Evolutionary conservation across 2,113 vertebrate genomes (phyloP), one percentile per base, ranked within the genome.

Genomic region (Plectropomus leopardus): DNA sequence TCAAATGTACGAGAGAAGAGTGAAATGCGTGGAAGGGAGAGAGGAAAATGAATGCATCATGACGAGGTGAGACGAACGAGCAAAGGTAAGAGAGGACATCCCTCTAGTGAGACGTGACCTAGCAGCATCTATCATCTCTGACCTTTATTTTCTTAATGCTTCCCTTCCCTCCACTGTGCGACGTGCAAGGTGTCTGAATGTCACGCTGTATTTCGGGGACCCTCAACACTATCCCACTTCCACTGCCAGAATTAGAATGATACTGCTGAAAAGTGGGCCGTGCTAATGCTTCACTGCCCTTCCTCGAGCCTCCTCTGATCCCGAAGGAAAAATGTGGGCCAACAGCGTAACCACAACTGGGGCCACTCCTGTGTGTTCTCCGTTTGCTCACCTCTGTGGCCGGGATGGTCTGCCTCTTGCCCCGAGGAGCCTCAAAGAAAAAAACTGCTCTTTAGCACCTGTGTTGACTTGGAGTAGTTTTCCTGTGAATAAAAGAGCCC

Each of bases 361-460:
- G 3, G 42, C 70, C 64, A 60, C 80, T 86, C 50, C 42, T 34
- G 47, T 54, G 65, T 47, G 44, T 64, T 57, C 63, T 57, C 50
- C 54, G 89, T 26, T 16, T 16, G 64, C 96, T 94, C 94, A 99
- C 98, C 97, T 99, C 97, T 68, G 95, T 87, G 36, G 91, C 94
- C 0, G 96, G 96, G 91, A 99, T 98, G 57, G 85, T 96, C 88
- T 99, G 98, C 82, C 94, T 96, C 89, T 98, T 99, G 57, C 98
- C 98, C 45, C 98, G 96, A 76, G 98, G 98, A 85, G 98, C 98
- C 95, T 99, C 98, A 68, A 99, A 99, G 91, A 99, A 99, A 99
- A 99, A 85, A 99, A 92, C 80, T 99, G 98, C 82, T 99, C 98
- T 93, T 99, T 99, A 92, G 97, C 96, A 94, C 96, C 96, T 77